phyloP scores from a whole-genome alignment of 2,888 invertebrate species.

The Schizotus pectinicornis region DNA sequence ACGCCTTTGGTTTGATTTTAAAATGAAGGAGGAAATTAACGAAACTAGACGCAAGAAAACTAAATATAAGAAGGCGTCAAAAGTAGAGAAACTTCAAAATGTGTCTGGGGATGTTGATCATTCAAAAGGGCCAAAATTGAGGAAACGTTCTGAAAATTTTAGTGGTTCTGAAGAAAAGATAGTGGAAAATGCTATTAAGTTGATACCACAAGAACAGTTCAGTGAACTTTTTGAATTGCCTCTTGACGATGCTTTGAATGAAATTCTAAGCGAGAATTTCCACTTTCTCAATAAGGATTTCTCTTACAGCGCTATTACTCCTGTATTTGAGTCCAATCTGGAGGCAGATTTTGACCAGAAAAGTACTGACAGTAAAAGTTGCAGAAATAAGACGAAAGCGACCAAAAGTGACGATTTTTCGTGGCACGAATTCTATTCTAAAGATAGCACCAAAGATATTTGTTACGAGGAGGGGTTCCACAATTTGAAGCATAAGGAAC shows the following conservation, averaged over 20 bases:
- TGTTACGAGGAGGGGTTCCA: too few relatives aligned
- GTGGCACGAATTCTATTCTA: too few relatives aligned
- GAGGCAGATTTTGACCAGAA: not conserved
- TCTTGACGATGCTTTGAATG: constrained; percentile 9
- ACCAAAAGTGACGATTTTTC: too few relatives aligned
- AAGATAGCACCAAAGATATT: too few relatives aligned
- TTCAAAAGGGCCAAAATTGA: not conserved
- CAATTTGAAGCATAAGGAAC: too few relatives aligned
- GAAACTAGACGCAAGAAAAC: not conserved
- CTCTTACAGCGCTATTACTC: not conserved
- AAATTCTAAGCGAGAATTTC: constrained; percentile 20
- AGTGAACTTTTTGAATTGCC: constrained; percentile 10
- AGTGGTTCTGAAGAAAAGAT: not conserved
- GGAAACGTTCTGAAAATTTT: not conserved
- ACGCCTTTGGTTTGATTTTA: too few relatives aligned
- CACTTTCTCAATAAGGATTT: constrained; percentile 24
- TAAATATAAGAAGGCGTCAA: not conserved
- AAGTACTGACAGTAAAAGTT: not conserved
- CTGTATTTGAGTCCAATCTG: not conserved
- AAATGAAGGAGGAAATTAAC: not conserved
- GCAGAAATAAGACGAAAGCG: too few relatives aligned
- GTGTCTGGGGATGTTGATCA: constrained; percentile 3
- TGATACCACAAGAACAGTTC: constrained; percentile 1
- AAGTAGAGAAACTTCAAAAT: not conserved
- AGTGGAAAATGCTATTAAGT: not conserved